phyloP scores from a whole-genome alignment of 2,113 vertebrate species.

The Chlamydotis undulata region DNA sequence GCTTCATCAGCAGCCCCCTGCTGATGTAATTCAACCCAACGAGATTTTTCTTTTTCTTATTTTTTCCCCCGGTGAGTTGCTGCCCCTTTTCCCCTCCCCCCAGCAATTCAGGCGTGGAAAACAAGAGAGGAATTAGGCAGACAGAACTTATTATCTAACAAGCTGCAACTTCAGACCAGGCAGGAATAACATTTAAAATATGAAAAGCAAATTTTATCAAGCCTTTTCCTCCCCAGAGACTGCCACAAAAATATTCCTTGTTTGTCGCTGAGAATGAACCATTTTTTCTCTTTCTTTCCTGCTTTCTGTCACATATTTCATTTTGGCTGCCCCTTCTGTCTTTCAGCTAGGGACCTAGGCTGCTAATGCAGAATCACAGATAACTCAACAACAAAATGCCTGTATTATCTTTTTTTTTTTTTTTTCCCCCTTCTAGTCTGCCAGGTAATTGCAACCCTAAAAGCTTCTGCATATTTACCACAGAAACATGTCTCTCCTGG shows the following conservation, averaged over 20 bases:
- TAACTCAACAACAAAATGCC: constrained; percentile 53
- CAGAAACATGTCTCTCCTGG: constrained; percentile 10
- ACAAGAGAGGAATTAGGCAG: constrained; percentile 29
- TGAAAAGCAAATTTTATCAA: constrained; percentile 42
- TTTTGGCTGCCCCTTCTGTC: constrained; percentile 60
- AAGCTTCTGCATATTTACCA: constrained; percentile 43
- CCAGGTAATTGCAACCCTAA: constrained; percentile 33
- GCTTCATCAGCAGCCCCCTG: constrained; percentile 54
- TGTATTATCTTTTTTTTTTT: not conserved
- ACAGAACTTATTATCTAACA: constrained; percentile 15
- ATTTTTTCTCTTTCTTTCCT: constrained; percentile 52
- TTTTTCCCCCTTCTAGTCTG: not conserved
- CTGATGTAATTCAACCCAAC: constrained; percentile 24
- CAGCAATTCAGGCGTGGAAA: not conserved
- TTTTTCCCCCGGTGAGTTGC: not conserved
- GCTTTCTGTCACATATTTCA: constrained; percentile 47
- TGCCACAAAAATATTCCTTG: constrained; percentile 49
- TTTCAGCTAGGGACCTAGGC: constrained; percentile 5
- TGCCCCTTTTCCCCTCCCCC: not conserved
- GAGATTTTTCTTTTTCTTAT: not conserved
- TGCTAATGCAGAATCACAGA: constrained; percentile 36
- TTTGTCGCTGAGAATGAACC: constrained; percentile 17
- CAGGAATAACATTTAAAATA: constrained; percentile 45
- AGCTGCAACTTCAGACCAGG: not conserved
- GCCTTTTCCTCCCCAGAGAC: constrained; percentile 16